A percentile compares a stretch with the other conserved stretches of the same genome.
Evolutionary conservation across 2,888 invertebrate genomes (phyloP).

Genomic region (Pasiphila rectangulata): DNA sequence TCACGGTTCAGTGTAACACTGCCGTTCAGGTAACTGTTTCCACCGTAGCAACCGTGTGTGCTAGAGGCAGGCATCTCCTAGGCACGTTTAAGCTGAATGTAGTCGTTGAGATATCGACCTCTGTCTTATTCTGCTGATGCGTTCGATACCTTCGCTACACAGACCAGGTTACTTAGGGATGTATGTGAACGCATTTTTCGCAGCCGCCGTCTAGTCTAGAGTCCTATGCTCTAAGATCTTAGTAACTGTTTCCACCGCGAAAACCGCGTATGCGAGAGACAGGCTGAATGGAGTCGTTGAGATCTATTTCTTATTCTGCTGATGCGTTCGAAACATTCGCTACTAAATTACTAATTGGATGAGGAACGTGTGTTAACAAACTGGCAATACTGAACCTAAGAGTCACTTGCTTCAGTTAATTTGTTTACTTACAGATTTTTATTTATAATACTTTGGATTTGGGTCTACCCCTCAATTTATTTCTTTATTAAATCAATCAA

Average conservation of each 20-base stretch:
- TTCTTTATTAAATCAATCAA: too few species aligned
- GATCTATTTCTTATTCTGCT: conserved; percentile 68
- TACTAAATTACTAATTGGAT: too few species aligned
- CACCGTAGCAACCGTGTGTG: conserved; percentile 56
- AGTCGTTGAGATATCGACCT: conserved; percentile 60
- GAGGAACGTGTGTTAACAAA: too few species aligned
- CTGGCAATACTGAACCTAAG: too few species aligned
- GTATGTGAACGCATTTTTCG: conserved; percentile 56
- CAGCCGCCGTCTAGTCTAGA: conserved; percentile 67
- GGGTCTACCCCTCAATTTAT: too few species aligned
- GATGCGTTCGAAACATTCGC: conserved; percentile 73
- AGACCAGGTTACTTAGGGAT: conserved; percentile 56
- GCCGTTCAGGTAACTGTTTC: conserved; percentile 92
- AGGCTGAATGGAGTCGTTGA: conserved; percentile 64
- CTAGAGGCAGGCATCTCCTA: conserved; percentile 49
- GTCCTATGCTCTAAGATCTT: conserved; percentile 48
- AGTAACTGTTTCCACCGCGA: background rate
- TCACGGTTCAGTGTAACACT: too few species aligned
- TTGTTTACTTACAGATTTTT: too few species aligned
- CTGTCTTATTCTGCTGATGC: conserved; percentile 71
- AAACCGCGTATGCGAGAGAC: conserved; percentile 54
- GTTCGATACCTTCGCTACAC: conserved; percentile 66
- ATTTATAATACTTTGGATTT: too few species aligned
- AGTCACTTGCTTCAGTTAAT: too few species aligned
- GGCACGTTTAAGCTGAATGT: conserved; percentile 60